A percentile compares a stretch with the other conserved stretches of the same genome.
Evolutionary conservation across 2,113 vertebrate genomes (phyloP).

Genomic region (Pangasianodon hypophthalmus): DNA sequence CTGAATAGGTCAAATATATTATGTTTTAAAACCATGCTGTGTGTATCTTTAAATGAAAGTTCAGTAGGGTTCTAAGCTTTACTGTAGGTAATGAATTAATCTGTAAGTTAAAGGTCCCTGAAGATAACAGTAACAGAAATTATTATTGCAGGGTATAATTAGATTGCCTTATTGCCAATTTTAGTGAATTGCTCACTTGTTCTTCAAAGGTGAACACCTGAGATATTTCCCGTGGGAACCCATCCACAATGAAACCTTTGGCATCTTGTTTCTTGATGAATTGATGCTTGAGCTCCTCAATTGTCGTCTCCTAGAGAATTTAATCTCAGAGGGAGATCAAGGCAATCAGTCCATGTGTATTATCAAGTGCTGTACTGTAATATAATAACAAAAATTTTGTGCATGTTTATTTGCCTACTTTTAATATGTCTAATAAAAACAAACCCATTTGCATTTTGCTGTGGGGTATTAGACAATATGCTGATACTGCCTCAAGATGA

Average conservation of each 20-base stretch:
- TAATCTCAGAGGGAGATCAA: background rate
- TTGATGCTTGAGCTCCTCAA: conserved; percentile 73
- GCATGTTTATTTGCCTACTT: background rate
- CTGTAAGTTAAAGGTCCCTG: background rate
- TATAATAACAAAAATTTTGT: background rate
- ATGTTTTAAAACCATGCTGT: background rate
- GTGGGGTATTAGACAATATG: background rate
- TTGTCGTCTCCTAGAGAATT: conserved; percentile 66
- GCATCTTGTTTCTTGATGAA: conserved; percentile 70
- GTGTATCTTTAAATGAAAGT: background rate
- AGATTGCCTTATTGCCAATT: conserved; percentile 52
- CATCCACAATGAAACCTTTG: conserved; percentile 71
- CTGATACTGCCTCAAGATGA: background rate
- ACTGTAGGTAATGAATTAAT: background rate
- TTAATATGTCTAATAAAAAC: background rate
- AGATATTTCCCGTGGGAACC: conserved; percentile 72
- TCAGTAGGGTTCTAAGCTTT: background rate
- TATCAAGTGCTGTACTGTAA: conserved; percentile 7
- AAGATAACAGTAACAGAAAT: background rate
- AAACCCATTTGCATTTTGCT: background rate
- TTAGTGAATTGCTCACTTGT: conserved; percentile 60
- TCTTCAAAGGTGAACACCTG: conserved; percentile 73
- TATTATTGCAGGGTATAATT: background rate
- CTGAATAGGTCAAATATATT: background rate
- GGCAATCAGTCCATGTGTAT: background rate